Percentiles rank a stretch among this genome's conserved stretches.
These are phyloP conservation scores for Harmothoe impar DNA, from an alignment of 2,888 invertebrate species.

Conservation along the genomic window DNA sequence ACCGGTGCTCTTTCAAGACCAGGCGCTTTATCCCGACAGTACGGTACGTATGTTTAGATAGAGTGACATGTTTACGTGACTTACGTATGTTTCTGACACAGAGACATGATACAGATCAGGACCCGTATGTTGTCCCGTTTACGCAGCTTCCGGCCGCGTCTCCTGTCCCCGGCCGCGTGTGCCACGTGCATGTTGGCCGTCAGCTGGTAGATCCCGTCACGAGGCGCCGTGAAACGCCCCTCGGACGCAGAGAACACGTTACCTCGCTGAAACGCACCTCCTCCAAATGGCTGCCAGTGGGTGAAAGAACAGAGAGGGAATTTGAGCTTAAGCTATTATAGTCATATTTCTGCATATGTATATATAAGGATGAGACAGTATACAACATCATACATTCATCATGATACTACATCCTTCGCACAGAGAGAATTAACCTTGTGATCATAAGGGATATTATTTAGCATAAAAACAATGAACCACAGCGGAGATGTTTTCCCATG, in stretches of 20 bases:
- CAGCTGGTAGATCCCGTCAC: conserved; percentile 79
- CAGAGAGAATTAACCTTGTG: no score
- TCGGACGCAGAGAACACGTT: conserved; percentile 74
- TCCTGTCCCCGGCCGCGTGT: conserved; percentile 69
- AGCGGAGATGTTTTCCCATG: no score
- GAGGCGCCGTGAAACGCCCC: conserved; percentile 78
- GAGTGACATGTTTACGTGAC: no score
- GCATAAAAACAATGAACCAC: no score
- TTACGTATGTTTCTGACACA: conserved; percentile 79
- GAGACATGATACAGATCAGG: conserved; percentile 78
- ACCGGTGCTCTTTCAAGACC: no score
- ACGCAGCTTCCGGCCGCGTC: conserved; percentile 69
- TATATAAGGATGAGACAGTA: background rate
- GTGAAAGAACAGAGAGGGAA: background rate
- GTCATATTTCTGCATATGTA: background rate
- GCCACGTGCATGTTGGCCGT: conserved; percentile 78
- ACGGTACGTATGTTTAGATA: no score
- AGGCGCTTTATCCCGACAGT: no score
- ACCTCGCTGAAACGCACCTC: conserved; percentile 78
- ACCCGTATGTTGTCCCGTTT: conserved; percentile 74
- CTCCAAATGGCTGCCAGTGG: conserved; percentile 76
- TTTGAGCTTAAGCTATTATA: no score
- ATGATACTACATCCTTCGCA: no score
- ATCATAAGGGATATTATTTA: no score
- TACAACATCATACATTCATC: no score